Conservation (phyloP, 2,797 vertebrate species). For the Macropodus opercularis region DNA sequence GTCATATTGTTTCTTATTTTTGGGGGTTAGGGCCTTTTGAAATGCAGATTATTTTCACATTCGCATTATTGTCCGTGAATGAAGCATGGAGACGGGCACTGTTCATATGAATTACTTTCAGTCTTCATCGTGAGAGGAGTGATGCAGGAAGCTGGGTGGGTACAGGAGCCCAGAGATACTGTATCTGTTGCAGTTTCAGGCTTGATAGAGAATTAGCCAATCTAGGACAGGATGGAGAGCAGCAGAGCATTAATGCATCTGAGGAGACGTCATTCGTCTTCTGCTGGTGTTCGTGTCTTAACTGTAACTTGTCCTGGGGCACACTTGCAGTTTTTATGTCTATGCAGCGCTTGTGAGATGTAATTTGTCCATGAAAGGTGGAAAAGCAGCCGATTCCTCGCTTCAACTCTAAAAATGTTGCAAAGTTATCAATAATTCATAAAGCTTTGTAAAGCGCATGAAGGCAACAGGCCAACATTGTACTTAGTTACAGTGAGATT, state of each 20-base stretch:
- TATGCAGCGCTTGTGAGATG: constrained; percentile 22
- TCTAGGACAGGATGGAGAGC: too few relatives aligned
- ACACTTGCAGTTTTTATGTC: constrained; percentile 11
- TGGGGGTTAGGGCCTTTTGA: too few relatives aligned
- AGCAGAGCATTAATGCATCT: constrained; percentile 16
- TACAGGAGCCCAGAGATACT: too few relatives aligned
- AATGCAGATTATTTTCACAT: too few relatives aligned
- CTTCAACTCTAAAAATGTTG: not conserved
- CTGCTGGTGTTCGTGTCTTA: constrained; percentile 5
- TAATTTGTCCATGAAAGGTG: constrained; percentile 36
- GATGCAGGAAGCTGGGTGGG: too few relatives aligned
- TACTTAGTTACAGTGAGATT: constrained; percentile 20
- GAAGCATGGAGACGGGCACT: too few relatives aligned
- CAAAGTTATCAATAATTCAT: constrained; percentile 25
- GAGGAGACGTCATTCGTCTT: constrained; percentile 32
- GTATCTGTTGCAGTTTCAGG: too few relatives aligned
- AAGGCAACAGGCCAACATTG: constrained; percentile 12
- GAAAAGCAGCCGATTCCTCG: not conserved
- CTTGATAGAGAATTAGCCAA: too few relatives aligned
- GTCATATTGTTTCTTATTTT: too few relatives aligned
- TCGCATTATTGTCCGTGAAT: too few relatives aligned
- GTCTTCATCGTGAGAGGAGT: too few relatives aligned
- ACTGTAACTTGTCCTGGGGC: constrained; percentile 14
- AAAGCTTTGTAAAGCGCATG: constrained; percentile 1
- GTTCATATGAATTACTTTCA: too few relatives aligned